phyloP scores from a whole-genome alignment of 1,140 invertebrate species.

The Bombus picipes region DNA sequence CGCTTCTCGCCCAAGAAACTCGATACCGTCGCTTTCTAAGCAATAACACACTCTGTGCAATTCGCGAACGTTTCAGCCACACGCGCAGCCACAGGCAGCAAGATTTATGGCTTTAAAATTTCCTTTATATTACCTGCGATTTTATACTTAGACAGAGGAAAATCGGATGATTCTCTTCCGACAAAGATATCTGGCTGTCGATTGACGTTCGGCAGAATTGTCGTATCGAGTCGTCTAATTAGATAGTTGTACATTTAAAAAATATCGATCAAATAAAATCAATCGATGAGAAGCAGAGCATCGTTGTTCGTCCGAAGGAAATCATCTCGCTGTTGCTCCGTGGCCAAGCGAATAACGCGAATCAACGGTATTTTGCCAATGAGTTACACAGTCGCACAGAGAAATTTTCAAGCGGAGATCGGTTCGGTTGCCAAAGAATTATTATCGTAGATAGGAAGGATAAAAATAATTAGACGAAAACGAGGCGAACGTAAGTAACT shows the following conservation, averaged over 20 bases:
- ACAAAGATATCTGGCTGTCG: no score
- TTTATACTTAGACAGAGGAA: no score
- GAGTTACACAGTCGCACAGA: neutral
- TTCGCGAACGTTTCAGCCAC: neutral
- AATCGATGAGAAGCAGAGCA: no score
- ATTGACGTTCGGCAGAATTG: no score
- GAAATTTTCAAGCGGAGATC: neutral
- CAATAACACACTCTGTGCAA: neutral
- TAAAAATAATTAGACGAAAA: neutral
- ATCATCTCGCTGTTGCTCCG: neutral
- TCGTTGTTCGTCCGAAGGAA: neutral
- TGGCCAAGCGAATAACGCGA: neutral
- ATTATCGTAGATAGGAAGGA: neutral
- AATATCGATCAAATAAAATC: no score
- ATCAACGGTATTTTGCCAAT: neutral
- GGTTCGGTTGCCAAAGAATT: neutral
- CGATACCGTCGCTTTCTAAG: neutral
- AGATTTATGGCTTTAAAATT: neutral
- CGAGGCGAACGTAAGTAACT: neutral
- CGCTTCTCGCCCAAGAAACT: slow-evolving; percentile 1
- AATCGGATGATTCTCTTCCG: no score
- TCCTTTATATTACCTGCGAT: accelerated
- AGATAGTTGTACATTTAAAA: no score
- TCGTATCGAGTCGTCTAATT: no score
- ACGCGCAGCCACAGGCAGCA: neutral